Conservation (phyloP, 2,888 invertebrate genomes). For the Hirtodrosophila confusa region DNA sequence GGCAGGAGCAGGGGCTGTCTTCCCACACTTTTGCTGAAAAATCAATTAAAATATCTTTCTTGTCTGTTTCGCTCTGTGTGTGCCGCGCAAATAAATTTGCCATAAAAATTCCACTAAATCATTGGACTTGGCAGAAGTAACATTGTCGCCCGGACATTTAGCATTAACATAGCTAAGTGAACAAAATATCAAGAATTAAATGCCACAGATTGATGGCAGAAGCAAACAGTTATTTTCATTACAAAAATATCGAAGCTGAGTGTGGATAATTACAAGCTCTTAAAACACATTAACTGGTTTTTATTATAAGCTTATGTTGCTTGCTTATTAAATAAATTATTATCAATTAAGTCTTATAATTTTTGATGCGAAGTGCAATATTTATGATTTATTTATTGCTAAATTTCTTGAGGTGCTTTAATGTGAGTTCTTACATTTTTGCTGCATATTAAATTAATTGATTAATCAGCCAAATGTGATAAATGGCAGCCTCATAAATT, state of each 20-base stretch:
- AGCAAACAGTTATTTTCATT: constrained; percentile 27
- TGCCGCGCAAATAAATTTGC: constrained; percentile 68
- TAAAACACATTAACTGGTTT: too few relatives aligned
- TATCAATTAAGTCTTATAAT: too few relatives aligned
- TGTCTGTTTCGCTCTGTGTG: constrained; percentile 25
- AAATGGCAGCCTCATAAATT: constrained; percentile 82
- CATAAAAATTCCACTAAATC: constrained; percentile 78
- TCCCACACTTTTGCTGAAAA: constrained; percentile 74
- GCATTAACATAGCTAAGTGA: constrained; percentile 66
- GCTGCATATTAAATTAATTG: constrained; percentile 57
- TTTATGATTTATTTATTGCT: constrained; percentile 2
- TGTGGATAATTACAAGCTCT: too few relatives aligned
- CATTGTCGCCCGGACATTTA: constrained; percentile 67
- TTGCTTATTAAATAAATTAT: too few relatives aligned
- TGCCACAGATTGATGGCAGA: constrained; percentile 40
- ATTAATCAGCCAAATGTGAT: constrained; percentile 81
- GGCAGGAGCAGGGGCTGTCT: constrained; percentile 39
- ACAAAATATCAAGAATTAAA: constrained; percentile 24
- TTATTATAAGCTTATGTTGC: too few relatives aligned
- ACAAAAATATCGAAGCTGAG: too few relatives aligned
- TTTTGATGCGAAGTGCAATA: too few relatives aligned
- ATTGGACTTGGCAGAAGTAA: constrained; percentile 55
- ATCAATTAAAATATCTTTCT: constrained; percentile 77
- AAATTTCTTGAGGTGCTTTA: constrained; percentile 3
- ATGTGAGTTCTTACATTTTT: constrained; percentile 9